Conservation (phyloP, 2,797 vertebrate genomes). For the Danio kyathit region DNA sequence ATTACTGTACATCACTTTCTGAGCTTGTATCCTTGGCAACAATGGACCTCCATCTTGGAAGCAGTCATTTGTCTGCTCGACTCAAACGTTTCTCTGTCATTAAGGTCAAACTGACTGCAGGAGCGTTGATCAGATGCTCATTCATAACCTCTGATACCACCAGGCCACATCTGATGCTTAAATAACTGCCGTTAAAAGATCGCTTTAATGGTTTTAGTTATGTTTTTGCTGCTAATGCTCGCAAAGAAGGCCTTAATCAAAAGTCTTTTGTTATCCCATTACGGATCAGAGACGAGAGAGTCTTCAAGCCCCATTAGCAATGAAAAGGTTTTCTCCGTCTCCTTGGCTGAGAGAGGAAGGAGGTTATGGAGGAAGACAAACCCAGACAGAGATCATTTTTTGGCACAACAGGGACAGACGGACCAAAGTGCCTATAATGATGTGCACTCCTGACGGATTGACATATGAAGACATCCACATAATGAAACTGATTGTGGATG, state of each 20-base stretch:
- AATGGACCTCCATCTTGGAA: conserved; percentile 48
- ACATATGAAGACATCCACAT: conserved; percentile 36
- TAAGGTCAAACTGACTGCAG: conserved; percentile 23
- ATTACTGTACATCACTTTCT: conserved; percentile 27
- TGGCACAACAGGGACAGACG: conserved; percentile 53
- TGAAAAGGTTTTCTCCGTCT: conserved; percentile 56
- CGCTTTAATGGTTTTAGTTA: conserved; percentile 36
- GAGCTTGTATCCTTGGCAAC: conserved; percentile 57
- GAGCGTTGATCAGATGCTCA: conserved; percentile 41
- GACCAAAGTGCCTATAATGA: conserved; percentile 50
- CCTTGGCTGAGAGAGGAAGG: conserved; percentile 8
- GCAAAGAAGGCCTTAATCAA: conserved; percentile 40
- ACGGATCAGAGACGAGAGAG: conserved; percentile 31
- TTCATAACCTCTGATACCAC: conserved; percentile 30
- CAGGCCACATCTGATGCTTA: conserved; percentile 7
- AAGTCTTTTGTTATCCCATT: conserved; percentile 42
- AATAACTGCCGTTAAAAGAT: conserved; percentile 27
- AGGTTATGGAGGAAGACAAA: conserved; percentile 28
- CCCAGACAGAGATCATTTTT: conserved; percentile 28
- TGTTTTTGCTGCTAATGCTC: conserved; percentile 44
- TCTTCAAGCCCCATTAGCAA: conserved; percentile 53
- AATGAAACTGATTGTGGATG: conserved; percentile 3
- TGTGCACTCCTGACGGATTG: conserved; percentile 20
- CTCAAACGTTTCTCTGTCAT: not conserved
- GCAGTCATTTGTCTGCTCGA: conserved; percentile 19